Percentiles rank a stretch among this genome's conserved stretches.
Conservation (phyloP, 2,888 invertebrate genomes). For the Lasioglossum villosulum region DNA sequence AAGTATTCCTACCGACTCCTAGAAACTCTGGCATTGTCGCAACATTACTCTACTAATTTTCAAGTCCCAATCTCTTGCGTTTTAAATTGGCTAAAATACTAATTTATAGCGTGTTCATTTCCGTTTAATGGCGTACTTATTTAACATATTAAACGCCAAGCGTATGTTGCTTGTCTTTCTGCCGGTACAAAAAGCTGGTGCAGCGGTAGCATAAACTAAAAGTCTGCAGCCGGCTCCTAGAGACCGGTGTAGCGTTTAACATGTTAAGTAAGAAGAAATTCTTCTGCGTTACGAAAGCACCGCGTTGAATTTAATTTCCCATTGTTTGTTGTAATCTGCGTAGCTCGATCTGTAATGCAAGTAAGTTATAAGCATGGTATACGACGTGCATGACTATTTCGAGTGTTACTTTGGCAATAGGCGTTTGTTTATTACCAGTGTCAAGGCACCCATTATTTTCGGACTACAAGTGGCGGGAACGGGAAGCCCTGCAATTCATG, state of each 20-base stretch:
- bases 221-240: neutral
- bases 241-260: neutral
- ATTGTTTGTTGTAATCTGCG: neutral
- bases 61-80: neutral
- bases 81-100: neutral
- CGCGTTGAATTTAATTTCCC: neutral
- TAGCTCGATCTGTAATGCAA: neutral
- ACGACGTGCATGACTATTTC: slow-evolving; percentile 22
- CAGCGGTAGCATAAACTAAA: neutral
- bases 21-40: neutral
- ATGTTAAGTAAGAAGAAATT: neutral
- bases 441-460: slow-evolving; percentile 77
- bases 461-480: slow-evolving; percentile 88
- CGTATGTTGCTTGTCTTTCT: neutral
- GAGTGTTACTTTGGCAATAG: slow-evolving; percentile 69
- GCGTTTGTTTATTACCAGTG: slow-evolving; percentile 80
- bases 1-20: slow-evolving; percentile 7
- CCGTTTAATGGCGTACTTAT: neutral
- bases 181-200: neutral
- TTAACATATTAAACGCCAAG: neutral
- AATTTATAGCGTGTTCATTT: neutral
- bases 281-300: neutral
- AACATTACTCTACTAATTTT: neutral
- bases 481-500: slow-evolving; percentile 96
- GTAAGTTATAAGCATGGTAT: slow-evolving; percentile 40